Evolutionary conservation across 1,140 invertebrate genomes (phyloP), one percentile per base, ranked within the genome.

Genomic region (Aphaenogaster rudis): DNA sequence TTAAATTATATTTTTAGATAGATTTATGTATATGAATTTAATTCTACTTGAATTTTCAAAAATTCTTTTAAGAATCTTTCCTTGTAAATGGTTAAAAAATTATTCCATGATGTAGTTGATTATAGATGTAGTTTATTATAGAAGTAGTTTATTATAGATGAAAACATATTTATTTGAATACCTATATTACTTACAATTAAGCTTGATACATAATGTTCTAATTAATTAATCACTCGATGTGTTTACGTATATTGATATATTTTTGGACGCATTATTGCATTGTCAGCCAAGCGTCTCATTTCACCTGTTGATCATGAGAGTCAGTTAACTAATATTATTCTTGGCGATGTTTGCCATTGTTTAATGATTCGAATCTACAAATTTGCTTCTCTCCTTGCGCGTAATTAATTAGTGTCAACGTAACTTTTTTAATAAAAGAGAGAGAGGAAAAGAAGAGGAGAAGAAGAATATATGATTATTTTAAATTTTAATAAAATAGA

Each of bases 251-350:
- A 76, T 82, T 28, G 2, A 48, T 17, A 8, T 90, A 90, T 88
- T 88, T 90, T 72, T 88, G 61, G 69, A 59, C 6, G 8, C 48
- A 87, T 79, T 89, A 67, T 42, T 42, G 11, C 66, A 87, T 74
- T 87, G 74, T 54, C 52, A 39, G 71, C 80, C 88, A 72, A 78
- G 11, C 28, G 36, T n/a, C 39, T 57, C 66, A n/a, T 72, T 90
- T 57, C 86, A 91, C 88, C 86, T 91, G 86, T 90, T 90, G 89
- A 90, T 88, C 52, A 61, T 77, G 8, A 54, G 17, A 54, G 42
- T 39, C 36, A 11, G 42, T 81, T 90, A 64, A 88, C 74, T 89
- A 89, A 90, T 59, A 85, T 90, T 88, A 84, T 82, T 90, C 63
- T 54, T 63, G 52, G 57, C 21, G 2, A 15, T 17, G 45, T 28